These are phyloP conservation scores for Corvus cornix DNA, from an alignment of 2,113 vertebrate genomes.

Conservation along the genomic window DNA sequence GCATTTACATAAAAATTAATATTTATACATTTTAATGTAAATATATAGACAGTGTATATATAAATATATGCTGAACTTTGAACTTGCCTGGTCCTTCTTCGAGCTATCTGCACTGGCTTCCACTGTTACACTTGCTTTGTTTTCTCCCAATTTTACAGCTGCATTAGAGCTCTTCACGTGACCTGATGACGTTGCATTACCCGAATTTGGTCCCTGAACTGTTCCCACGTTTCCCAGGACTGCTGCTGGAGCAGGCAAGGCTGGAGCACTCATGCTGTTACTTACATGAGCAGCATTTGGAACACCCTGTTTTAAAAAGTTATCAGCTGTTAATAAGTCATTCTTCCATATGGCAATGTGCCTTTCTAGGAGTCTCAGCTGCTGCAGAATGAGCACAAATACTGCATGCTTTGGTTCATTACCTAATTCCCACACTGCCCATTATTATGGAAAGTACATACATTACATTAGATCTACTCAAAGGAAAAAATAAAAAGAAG, in stretches of 20 bases:
- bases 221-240: slow-evolving; percentile 63
- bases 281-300: slow-evolving; percentile 74
- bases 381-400: not conserved
- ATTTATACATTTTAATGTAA: not conserved
- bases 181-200: slow-evolving; percentile 81
- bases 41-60: not conserved
- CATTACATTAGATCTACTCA: not conserved
- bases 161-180: slow-evolving; percentile 75
- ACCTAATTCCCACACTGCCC: not conserved
- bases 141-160: slow-evolving; percentile 75
- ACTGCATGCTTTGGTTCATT: not conserved
- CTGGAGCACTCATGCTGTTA: slow-evolving; percentile 73
- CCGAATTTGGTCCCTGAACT: slow-evolving; percentile 74
- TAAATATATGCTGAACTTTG: slow-evolving; percentile 33
- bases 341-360: not conserved
- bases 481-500: not conserved
- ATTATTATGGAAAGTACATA: not conserved
- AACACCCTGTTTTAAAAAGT: slow-evolving; percentile 79
- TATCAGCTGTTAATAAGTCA: slow-evolving; percentile 30
- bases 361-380: not conserved
- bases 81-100: slow-evolving; percentile 94
- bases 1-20: not conserved
- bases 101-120: slow-evolving; percentile 92
- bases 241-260: slow-evolving; percentile 80
- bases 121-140: slow-evolving; percentile 78